Evolutionary conservation across 2,113 vertebrate species (phyloP).

Genomic region (Vulpes lagopus): DNA sequence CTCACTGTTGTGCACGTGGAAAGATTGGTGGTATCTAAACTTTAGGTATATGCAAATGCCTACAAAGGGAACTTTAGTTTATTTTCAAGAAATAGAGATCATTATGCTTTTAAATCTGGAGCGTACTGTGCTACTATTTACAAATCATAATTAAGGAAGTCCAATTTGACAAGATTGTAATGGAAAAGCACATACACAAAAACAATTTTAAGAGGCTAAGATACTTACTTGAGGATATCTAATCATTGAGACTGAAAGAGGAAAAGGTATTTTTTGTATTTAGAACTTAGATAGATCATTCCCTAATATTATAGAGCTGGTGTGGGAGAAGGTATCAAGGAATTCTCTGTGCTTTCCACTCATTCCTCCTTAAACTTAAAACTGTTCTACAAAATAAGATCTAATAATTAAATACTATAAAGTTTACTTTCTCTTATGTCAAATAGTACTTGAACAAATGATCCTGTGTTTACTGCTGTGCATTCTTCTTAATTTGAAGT

Average conservation of each 20-base stretch:
- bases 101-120: not conserved
- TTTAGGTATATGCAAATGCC: not conserved
- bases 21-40: not conserved
- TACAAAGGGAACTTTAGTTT: not conserved
- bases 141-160: not conserved
- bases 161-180: not conserved
- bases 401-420: not conserved
- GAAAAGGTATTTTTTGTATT: not conserved
- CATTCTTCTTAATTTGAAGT: not conserved
- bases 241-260: not conserved
- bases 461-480: not conserved
- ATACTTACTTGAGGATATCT: not conserved
- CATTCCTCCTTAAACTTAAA: not conserved
- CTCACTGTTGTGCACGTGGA: not conserved
- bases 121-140: not conserved
- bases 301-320: not conserved
- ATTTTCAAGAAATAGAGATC: not conserved
- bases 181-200: not conserved
- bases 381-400: not conserved
- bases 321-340: accelerated
- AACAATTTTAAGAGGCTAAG: not conserved
- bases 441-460: not conserved
- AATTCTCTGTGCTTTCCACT: not conserved
- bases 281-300: not conserved
- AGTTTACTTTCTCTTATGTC: not conserved